Percentiles rank a stretch among this genome's conserved stretches.
Conservation (phyloP, 2,797 vertebrate species). For the Bufotes viridis region DNA sequence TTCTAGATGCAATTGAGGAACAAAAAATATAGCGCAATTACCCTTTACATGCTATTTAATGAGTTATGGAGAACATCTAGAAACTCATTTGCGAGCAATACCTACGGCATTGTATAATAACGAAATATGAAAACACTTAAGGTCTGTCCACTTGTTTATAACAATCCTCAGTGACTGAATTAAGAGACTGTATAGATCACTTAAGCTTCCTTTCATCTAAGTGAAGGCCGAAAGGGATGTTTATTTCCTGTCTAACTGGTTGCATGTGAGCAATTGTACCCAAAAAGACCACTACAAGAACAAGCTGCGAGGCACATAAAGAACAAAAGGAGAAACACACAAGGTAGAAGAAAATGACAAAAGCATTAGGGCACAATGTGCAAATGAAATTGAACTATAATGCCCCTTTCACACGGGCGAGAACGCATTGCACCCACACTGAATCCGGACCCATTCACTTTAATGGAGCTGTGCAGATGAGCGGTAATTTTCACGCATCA, state of each 20-base stretch:
- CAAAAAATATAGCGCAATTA: not conserved
- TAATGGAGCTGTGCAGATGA: too few relatives aligned
- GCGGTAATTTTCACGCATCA: too few relatives aligned
- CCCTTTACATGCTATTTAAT: not conserved
- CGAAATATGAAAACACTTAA: constrained; percentile 37
- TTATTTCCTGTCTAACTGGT: constrained; percentile 32
- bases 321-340: not conserved
- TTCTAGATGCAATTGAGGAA: not conserved
- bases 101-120: constrained; percentile 30
- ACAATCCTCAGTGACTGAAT: constrained; percentile 9
- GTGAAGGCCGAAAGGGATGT: constrained; percentile 30
- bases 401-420: too few relatives aligned
- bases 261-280: constrained; percentile 19
- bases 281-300: not conserved
- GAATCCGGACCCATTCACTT: too few relatives aligned
- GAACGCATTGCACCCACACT: too few relatives aligned
- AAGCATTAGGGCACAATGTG: not conserved
- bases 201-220: constrained; percentile 45
- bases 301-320: not conserved
- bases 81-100: constrained; percentile 17
- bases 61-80: constrained; percentile 2
- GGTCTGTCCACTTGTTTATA: constrained; percentile 42
- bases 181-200: constrained; percentile 34
- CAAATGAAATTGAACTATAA: not conserved
- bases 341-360: not conserved